Percentiles rank a stretch among this genome's conserved stretches.
phyloP scores from a whole-genome alignment of 2,797 vertebrate genomes.

The Geotrypetes seraphini region DNA sequence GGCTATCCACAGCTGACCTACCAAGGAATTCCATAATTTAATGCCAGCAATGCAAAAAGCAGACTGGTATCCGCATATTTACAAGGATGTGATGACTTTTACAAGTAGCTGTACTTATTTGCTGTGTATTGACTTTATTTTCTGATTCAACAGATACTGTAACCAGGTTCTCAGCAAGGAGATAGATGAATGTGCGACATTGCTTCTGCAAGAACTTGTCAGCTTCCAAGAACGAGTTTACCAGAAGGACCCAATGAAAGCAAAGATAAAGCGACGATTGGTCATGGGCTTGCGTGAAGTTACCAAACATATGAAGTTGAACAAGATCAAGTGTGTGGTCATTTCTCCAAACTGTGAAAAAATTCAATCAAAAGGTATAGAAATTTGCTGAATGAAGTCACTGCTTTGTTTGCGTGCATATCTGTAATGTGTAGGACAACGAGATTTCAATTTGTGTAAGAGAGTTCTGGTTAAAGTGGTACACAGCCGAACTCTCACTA shows the following conservation, averaged over 20 bases:
- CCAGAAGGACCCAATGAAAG: slow-evolving; percentile 89
- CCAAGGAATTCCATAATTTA: too few relatives aligned
- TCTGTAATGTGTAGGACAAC: too few relatives aligned
- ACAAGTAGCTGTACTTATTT: too few relatives aligned
- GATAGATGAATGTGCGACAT: slow-evolving; percentile 92
- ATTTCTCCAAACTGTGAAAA: slow-evolving; percentile 98
- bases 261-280: slow-evolving; percentile 86
- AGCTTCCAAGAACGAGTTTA: slow-evolving; percentile 93
- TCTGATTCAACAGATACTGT: slow-evolving; percentile 75
- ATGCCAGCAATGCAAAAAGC: too few relatives aligned
- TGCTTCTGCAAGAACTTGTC: slow-evolving; percentile 90
- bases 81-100: too few relatives aligned
- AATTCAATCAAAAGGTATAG: slow-evolving; percentile 91
- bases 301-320: slow-evolving; percentile 94
- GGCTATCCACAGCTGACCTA: too few relatives aligned
- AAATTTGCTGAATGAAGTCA: too few relatives aligned
- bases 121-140: neutral
- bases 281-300: slow-evolving; percentile 97
- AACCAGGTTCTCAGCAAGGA: slow-evolving; percentile 97
- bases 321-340: slow-evolving; percentile 93
- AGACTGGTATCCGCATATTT: too few relatives aligned
- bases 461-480: too few relatives aligned
- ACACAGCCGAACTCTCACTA: too few relatives aligned
- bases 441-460: too few relatives aligned
- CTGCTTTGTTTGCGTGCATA: too few relatives aligned